A percentile compares a stretch with the other conserved stretches of the same genome.
Evolutionary conservation across 30 jellyfish, hydroid and myxozoan genomes (phyloP).

Genomic region (Turritopsis dohrnii): DNA sequence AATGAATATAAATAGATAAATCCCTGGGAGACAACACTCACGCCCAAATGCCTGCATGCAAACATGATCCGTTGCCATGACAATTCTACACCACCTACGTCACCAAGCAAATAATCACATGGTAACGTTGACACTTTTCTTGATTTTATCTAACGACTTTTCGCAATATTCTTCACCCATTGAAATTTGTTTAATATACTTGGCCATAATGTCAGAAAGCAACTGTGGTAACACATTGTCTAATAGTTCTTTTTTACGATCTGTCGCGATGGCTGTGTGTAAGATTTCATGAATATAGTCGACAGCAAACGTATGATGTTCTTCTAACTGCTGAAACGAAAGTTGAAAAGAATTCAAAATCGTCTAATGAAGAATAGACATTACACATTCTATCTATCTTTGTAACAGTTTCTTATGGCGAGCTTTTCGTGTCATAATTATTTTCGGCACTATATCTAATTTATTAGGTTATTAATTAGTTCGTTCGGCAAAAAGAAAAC

Average conservation of each 20-base stretch:
- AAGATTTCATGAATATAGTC: not conserved
- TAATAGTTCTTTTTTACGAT: not conserved
- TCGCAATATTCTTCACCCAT: conserved; percentile 7
- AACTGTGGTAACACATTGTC: not conserved
- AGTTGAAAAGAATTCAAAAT: not conserved
- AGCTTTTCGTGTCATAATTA: no score
- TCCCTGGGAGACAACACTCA: no score
- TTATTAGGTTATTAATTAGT: no score
- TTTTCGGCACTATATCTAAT: no score
- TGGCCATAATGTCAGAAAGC: not conserved
- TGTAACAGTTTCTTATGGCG: no score
- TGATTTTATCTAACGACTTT: not conserved
- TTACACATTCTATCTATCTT: no score
- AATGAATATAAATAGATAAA: no score
- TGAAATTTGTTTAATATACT: not conserved
- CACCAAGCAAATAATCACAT: not conserved
- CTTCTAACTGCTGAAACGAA: not conserved
- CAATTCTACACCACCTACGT: not conserved
- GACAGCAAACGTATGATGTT: not conserved
- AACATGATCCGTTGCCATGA: not conserved
- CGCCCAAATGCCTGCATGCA: no score
- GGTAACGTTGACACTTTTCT: conserved; percentile 8
- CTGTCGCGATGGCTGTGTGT: conserved; percentile 7
- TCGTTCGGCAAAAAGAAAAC: no score
- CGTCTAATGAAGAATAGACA: no score